Conservation (phyloP, 2,113 vertebrate genomes). For the Phyllopteryx taeniolatus region DNA sequence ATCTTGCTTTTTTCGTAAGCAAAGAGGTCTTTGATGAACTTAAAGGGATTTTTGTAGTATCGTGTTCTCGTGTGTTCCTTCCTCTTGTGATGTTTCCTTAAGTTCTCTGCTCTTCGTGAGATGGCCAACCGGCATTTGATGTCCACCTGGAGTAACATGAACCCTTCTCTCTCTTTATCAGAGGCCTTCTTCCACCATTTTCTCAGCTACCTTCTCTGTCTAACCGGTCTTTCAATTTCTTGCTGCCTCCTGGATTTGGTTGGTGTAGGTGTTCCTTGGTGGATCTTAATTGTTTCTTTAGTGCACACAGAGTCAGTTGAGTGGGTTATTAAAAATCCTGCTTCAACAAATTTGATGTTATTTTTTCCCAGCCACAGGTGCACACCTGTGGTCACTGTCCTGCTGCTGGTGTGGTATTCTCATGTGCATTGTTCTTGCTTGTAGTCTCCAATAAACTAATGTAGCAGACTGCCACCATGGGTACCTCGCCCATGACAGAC, state of each 20-base stretch:
- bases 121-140: not conserved
- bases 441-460: not conserved
- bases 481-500: not conserved
- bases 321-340: too few species aligned
- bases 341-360: not conserved
- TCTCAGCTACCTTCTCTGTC: not conserved
- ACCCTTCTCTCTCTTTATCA: not conserved
- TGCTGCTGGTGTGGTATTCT: not conserved
- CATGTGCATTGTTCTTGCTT: not conserved
- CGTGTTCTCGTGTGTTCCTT: slow-evolving; percentile 6
- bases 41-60: not conserved
- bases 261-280: not conserved
- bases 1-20: not conserved
- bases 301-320: too few species aligned
- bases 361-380: not conserved
- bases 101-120: slow-evolving; percentile 2
- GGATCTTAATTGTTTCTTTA: not conserved
- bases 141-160: not conserved
- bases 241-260: not conserved
- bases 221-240: not conserved
- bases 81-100: not conserved
- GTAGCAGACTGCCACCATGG: too few species aligned
- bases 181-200: slow-evolving; percentile 2
- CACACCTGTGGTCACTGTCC: not conserved
- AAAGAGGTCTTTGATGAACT: not conserved